Base-by-base conservation (phyloP, 1,140 invertebrate species). In the Sinella curviseta region DNA sequence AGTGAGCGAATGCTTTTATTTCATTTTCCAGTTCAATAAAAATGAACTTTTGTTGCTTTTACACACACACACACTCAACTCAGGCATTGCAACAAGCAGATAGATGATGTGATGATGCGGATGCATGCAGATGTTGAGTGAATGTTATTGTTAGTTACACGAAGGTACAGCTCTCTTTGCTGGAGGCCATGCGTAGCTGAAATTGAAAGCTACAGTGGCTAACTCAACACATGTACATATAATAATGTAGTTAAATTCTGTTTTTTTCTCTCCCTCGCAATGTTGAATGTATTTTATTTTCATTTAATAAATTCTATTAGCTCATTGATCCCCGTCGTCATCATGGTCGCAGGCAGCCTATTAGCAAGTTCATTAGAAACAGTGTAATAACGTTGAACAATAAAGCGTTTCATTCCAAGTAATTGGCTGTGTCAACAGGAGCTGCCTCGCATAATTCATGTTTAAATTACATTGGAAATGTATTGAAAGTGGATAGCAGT, bases 1-100 rank as follows among this genome's bases (percentile, higher is more conserved):
- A 70, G 12, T 70, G 31, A 70, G 31, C 12, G 65, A 33, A 70
- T 33, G 65, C 65, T 70, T 70, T 70, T 70, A 70, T 70, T 70
- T 30, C 31, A 70, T 70, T 70, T 70, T 70, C 65, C 65, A 30
- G 65, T 70, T 70, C 65, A 70, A 70, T 70, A 70, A 70, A 70
- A 70, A 31, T 70, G 26, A 70, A 30, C 31, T 31, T 14, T 70
- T 70, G 28, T 33, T 31, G 31, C 65, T 33, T 70, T 70, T 70
- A 33, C 31, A 31, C 31, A 8, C 57, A 65, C 16, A 26, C 57
- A 16, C 57, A 16, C n/a, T n/a, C n/a, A n/a, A n/a, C n/a, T n/a
- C n/a, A n/a, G n/a, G n/a, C n/a, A n/a, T n/a, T n/a, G n/a, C 55
- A 14, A 48, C 17, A 48, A 8, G 39, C 39, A 48, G 39, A 60